Evolutionary conservation across 2,113 vertebrate species (phyloP).

Genomic region (Chrysochloris asiatica): DNA sequence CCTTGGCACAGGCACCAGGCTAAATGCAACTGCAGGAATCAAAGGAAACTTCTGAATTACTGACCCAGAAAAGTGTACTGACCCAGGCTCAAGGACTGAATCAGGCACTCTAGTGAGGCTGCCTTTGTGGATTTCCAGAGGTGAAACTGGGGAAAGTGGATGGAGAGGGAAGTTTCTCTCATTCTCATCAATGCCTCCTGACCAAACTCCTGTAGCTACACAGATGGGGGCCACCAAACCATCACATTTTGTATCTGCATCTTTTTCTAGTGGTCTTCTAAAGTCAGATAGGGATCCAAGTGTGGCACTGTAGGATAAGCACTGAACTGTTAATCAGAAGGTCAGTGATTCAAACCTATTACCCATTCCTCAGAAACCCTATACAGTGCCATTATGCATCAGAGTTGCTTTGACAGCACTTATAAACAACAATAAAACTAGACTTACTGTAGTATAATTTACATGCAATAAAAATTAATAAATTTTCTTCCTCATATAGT

Average conservation of each 20-base stretch:
- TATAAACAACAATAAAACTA: no score
- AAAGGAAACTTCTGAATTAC: background rate
- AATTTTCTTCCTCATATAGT: background rate
- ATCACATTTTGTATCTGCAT: background rate
- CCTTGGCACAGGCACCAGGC: background rate
- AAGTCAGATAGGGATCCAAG: background rate
- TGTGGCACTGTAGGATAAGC: no score
- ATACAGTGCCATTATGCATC: no score
- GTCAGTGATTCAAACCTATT: no score
- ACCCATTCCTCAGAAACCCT: no score
- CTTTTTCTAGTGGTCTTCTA: background rate
- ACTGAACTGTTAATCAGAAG: no score
- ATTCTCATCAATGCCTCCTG: background rate
- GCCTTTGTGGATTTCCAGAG: background rate
- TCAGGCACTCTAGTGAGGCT: background rate
- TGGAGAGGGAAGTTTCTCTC: background rate
- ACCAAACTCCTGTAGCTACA: background rate
- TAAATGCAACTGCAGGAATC: background rate
- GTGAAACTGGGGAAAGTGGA: accelerated
- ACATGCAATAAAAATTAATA: background rate
- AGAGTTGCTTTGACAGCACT: no score
- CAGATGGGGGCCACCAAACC: background rate
- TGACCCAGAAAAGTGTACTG: background rate
- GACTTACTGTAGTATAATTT: background rate
- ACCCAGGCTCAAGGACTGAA: background rate